Conservation (phyloP, 2,113 vertebrate species). For the Podarcis cretensis region DNA sequence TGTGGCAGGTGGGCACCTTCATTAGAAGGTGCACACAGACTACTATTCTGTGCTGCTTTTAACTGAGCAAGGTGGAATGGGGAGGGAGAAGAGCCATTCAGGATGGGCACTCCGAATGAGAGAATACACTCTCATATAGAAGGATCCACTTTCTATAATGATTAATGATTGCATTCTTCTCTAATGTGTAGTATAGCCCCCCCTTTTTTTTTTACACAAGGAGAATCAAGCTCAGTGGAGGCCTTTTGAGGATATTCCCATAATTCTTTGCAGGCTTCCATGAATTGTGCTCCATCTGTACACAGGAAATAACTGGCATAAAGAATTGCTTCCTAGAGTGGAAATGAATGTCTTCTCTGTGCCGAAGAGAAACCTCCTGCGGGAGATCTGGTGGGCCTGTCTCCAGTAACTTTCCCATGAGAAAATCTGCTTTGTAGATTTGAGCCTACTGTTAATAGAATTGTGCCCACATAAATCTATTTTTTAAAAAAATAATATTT, state of each 20-base stretch:
- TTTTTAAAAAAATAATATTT: too few relatives aligned
- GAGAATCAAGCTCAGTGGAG: not conserved
- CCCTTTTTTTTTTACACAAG: not conserved
- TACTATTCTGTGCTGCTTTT: not conserved
- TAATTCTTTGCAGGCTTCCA: not conserved
- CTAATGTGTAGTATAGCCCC: not conserved
- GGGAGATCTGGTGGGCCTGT: not conserved
- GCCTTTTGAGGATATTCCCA: not conserved
- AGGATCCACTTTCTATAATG: not conserved
- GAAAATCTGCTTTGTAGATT: not conserved
- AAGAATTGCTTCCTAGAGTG: conserved; percentile 3
- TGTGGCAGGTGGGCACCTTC: not conserved
- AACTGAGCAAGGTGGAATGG: not conserved
- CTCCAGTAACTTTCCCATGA: not conserved
- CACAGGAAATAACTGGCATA: not conserved
- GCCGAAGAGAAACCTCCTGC: not conserved
- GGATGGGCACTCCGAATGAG: too few relatives aligned
- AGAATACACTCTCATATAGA: not conserved
- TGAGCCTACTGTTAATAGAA: not conserved
- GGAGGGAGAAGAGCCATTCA: not conserved
- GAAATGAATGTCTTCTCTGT: not conserved
- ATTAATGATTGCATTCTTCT: not conserved
- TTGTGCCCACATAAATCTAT: not conserved
- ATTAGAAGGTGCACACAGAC: not conserved
- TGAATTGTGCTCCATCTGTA: not conserved